phyloP scores from a whole-genome alignment of 2,888 invertebrate species.

The Caenorhabditis sp. region DNA sequence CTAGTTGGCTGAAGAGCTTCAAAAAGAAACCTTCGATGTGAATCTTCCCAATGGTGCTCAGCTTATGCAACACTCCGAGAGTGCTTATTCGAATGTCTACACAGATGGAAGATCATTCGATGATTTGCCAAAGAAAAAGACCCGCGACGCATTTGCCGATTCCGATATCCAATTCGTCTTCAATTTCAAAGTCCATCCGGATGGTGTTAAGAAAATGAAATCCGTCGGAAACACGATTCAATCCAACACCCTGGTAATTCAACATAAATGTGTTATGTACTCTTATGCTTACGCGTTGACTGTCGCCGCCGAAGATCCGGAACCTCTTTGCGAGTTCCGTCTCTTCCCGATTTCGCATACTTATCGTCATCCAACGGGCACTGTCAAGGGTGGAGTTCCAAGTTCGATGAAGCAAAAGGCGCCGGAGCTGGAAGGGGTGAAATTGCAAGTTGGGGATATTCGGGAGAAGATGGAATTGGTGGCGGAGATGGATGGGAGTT shows the following conservation, averaged over 20 bases:
- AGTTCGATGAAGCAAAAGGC: conserved; percentile 13
- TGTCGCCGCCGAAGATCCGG: conserved; percentile 12
- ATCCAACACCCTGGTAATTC: conserved; percentile 33
- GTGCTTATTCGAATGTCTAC: conserved; percentile 40
- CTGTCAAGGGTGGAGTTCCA: conserved; percentile 20
- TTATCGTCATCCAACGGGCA: conserved; percentile 20
- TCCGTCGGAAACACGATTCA: conserved; percentile 26
- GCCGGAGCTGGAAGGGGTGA: conserved; percentile 20
- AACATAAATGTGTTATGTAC: conserved; percentile 44
- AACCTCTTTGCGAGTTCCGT: conserved; percentile 15
- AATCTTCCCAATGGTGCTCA: conserved; percentile 30
- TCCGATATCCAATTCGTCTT: conserved; percentile 32
- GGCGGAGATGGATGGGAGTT: conserved; percentile 17
- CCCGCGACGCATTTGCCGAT: conserved; percentile 2
- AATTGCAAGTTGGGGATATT: conserved; percentile 3
- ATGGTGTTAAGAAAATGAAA: conserved; percentile 38
- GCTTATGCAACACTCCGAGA: conserved; percentile 28
- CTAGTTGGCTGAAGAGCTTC: conserved; percentile 3
- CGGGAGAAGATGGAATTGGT: conserved; percentile 5
- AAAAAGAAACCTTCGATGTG: conserved; percentile 15
- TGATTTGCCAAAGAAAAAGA: conserved; percentile 17
- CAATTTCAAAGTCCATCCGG: conserved; percentile 45
- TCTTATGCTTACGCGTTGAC: conserved; percentile 28
- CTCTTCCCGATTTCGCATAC: conserved; percentile 23
- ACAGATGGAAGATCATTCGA: conserved; percentile 43